Evolutionary conservation across 2,797 vertebrate genomes (phyloP), one percentile per base, ranked within the genome.

Genomic region (Amphiprion clarkii): DNA sequence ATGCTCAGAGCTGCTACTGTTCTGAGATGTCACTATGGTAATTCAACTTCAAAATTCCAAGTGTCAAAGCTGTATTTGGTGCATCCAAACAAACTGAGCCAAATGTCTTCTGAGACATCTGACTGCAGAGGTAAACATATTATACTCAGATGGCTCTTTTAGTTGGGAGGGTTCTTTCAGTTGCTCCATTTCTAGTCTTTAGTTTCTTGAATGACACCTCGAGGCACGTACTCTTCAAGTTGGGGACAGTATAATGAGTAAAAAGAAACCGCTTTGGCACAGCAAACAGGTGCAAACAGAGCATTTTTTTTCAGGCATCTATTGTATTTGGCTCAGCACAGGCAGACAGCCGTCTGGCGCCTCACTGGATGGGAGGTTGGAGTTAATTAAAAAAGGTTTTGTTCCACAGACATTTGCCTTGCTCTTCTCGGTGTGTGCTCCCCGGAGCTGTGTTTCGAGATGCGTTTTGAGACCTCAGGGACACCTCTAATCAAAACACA

Each of bases 371-470:
- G 78, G 52, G 53, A 88, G 69, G 79, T 78, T 78, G 51, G 56
- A 81, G 80, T 89, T 88, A 88, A 93, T 89, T 90, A 86, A 85
- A 78, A 85, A 85, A 73, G 63, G 71, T 46, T 86, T 80, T 83
- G 79, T 86, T 88, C 62, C 71, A 78, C 64, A 79, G 77, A 63
- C 67, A 59, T 74, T 74, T 69, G 16, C 69, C 67, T 82, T 59
- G 60, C 65, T 71, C 25, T 60, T 66, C 66, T 81, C 53, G 21
- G 62, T 53, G 65, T 70, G 67, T 54, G 48, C 19, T 76, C 74
- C 71, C 84, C 0, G 1, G 48, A 71, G 85, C 58, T 76, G 58
- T 77, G 74, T 82, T 88, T 74, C 73, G 69, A 78, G 83, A 83
- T 84, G 65, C 60, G 36, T 81, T 77, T 40, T 16, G 17, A 79